Conservation (phyloP, 2,888 invertebrate genomes). For the Drosophila rubida region DNA sequence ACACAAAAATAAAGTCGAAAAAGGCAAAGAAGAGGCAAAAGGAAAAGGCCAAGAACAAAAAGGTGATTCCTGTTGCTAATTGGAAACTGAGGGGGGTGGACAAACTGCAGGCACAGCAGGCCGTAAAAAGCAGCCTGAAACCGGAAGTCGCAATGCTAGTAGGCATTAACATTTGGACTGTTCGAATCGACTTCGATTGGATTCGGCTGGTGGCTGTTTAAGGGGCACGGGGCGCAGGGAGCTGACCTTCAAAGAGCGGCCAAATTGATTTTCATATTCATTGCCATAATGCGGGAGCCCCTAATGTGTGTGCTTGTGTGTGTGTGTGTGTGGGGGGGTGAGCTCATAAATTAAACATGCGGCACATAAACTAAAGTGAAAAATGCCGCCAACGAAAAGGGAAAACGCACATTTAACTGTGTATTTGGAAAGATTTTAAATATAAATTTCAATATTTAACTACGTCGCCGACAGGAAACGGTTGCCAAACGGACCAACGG, state of each 20-base stretch:
- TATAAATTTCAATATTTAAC: slow-evolving; percentile 80
- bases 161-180: slow-evolving; percentile 66
- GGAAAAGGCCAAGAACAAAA: slow-evolving; percentile 37
- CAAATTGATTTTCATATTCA: slow-evolving; percentile 76
- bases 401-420: slow-evolving; percentile 66
- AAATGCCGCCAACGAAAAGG: slow-evolving; percentile 42
- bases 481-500: slow-evolving; percentile 60
- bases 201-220: slow-evolving; percentile 27
- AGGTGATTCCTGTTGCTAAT: slow-evolving; percentile 80
- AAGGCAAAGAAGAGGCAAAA: slow-evolving; percentile 10
- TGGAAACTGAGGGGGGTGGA: slow-evolving; percentile 72
- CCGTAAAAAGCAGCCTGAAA: slow-evolving; percentile 22
- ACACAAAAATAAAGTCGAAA: slow-evolving; percentile 13
- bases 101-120: slow-evolving; percentile 2
- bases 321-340: not conserved
- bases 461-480: slow-evolving; percentile 78
- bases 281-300: slow-evolving; percentile 48
- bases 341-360: slow-evolving; percentile 77
- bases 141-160: slow-evolving; percentile 57
- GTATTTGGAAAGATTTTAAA: slow-evolving; percentile 77
- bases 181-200: slow-evolving; percentile 1
- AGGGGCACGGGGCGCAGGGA: slow-evolving; percentile 34
- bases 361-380: slow-evolving; percentile 73
- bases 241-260: slow-evolving; percentile 48
- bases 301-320: no score